Evolutionary conservation across 1,140 invertebrate species (phyloP).

Genomic region (Lepidotrigona ventralis): DNA sequence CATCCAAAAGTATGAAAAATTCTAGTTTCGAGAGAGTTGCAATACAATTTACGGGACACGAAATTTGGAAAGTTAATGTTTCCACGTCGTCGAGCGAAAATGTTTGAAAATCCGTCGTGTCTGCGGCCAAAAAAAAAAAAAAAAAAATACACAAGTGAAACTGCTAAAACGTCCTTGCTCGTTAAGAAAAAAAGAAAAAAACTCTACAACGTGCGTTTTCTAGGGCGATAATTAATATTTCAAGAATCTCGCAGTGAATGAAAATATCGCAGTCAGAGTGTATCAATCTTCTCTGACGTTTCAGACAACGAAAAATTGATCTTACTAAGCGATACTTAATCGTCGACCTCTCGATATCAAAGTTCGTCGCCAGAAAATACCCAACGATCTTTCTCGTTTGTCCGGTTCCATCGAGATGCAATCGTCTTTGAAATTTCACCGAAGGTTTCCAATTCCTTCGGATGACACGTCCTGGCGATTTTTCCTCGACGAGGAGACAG

Average conservation of each 20-base stretch:
- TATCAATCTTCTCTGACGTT: not conserved
- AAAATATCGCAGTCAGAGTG: not conserved
- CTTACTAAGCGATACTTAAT: not conserved
- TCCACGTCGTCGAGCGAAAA: not conserved
- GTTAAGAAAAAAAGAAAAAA: not conserved
- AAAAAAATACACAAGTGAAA: not conserved
- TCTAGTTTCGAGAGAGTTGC: constrained; percentile 21
- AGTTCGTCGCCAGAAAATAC: not conserved
- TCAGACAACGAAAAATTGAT: not conserved
- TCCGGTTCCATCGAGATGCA: not conserved
- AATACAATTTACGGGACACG: constrained; percentile 9
- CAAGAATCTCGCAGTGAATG: not conserved
- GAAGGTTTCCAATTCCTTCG: constrained; percentile 16
- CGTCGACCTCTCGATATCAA: not conserved
- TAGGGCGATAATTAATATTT: not conserved
- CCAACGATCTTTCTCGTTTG: not conserved
- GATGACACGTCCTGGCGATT: not conserved
- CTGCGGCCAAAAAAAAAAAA: not conserved
- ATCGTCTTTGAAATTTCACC: not conserved
- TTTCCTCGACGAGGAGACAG: not conserved
- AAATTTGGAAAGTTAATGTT: constrained; percentile 30
- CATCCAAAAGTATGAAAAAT: constrained; percentile 9
- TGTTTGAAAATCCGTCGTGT: not conserved
- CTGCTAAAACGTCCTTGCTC: not conserved
- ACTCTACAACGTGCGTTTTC: not conserved